phyloP scores from a whole-genome alignment of 2,888 invertebrate genomes.

The Lochmaea crataegi region DNA sequence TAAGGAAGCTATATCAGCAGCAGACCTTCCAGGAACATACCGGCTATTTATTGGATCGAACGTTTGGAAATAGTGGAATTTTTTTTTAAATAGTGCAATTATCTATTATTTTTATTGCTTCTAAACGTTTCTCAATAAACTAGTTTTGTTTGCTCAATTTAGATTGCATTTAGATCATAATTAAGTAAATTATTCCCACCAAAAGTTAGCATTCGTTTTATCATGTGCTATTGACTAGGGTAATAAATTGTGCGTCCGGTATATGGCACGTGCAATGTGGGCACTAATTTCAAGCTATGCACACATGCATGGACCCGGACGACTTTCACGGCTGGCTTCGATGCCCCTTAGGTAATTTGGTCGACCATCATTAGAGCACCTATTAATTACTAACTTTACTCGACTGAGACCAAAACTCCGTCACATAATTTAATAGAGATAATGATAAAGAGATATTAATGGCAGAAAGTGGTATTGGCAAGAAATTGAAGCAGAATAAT shows the following conservation, averaged over 20 bases:
- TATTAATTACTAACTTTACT: constrained; percentile 51
- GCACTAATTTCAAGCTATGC: constrained; percentile 46
- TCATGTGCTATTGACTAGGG: constrained; percentile 1
- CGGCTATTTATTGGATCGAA: too few relatives aligned
- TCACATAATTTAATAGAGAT: constrained; percentile 28
- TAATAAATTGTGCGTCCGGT: constrained; percentile 32
- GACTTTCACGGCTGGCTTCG: constrained; percentile 46
- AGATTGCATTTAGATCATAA: not conserved
- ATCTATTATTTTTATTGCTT: too few relatives aligned
- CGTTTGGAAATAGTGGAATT: too few relatives aligned
- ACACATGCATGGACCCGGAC: constrained; percentile 44
- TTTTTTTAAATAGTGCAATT: too few relatives aligned
- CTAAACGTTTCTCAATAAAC: too few relatives aligned
- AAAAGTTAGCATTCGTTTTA: not conserved
- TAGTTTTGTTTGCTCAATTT: too few relatives aligned
- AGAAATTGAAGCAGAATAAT: not conserved
- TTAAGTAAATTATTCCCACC: not conserved
- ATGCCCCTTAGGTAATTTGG: constrained; percentile 50
- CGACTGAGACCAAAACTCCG: constrained; percentile 45
- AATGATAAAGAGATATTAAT: constrained; percentile 27
- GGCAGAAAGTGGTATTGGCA: not conserved
- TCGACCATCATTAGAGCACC: constrained; percentile 51
- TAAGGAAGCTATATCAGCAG: too few relatives aligned
- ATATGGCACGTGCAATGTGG: constrained; percentile 46
- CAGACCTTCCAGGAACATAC: too few relatives aligned